These are phyloP conservation scores for Colinus virginianus DNA, from an alignment of 2,113 vertebrate species.

Conservation along the genomic window DNA sequence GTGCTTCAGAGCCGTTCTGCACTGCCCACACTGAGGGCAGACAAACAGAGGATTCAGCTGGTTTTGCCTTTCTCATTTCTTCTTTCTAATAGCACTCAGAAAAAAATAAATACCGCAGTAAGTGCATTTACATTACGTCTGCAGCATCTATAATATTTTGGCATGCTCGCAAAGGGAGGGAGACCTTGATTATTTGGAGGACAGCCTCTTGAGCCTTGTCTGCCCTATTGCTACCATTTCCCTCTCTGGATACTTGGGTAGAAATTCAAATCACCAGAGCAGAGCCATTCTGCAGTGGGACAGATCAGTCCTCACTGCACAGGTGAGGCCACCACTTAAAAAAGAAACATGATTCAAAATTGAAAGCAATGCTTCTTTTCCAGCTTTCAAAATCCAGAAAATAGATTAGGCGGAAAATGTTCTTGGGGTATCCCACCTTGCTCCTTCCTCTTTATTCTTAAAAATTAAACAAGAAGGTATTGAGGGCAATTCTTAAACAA, in stretches of 20 bases:
- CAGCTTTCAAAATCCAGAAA: neutral
- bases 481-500: fast-evolving
- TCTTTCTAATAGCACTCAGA: neutral
- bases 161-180: neutral
- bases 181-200: neutral
- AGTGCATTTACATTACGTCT: neutral
- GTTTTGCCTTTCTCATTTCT: neutral
- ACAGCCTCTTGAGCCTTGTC: neutral
- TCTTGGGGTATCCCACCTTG: neutral
- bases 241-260: neutral
- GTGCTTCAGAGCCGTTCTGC: neutral
- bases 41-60: neutral
- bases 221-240: neutral
- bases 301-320: neutral
- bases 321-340: neutral
- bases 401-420: neutral
- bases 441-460: neutral
- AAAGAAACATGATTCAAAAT: neutral
- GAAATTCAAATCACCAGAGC: neutral
- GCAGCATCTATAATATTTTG: neutral
- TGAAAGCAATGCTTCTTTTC: neutral
- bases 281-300: neutral
- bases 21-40: neutral
- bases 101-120: neutral
- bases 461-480: neutral